Evolutionary conservation across 1,140 invertebrate species (phyloP).

Genomic region (Sipha flava): DNA sequence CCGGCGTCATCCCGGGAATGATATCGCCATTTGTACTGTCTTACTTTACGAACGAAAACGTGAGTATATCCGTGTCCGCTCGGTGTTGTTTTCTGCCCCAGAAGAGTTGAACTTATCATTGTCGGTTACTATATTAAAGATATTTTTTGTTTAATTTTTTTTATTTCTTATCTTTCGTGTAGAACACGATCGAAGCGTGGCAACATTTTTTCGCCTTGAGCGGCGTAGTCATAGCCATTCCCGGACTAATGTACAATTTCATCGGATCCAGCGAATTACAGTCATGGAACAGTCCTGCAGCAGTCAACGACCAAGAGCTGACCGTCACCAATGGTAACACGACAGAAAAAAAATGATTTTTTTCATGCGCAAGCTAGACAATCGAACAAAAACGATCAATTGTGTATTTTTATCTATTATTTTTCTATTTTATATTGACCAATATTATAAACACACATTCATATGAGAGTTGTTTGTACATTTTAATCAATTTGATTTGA

Average conservation of each 20-base stretch:
- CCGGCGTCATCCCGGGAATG: slow-evolving; percentile 47
- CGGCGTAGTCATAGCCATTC: slow-evolving; percentile 47
- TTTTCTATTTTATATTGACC: no score
- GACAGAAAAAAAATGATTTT: not conserved
- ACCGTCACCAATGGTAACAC: not conserved
- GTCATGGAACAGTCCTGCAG: slow-evolving; percentile 49
- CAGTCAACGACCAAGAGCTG: not conserved
- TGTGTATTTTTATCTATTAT: not conserved
- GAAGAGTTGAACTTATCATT: no score
- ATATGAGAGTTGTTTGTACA: not conserved
- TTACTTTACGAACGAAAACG: slow-evolving; percentile 5
- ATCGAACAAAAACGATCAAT: not conserved
- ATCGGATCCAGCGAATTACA: slow-evolving; percentile 55
- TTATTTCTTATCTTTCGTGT: no score
- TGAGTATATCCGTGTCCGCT: not conserved
- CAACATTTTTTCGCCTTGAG: slow-evolving; percentile 56
- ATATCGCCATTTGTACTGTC: not conserved
- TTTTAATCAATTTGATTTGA: no score
- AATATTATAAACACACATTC: not conserved
- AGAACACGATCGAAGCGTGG: slow-evolving; percentile 61
- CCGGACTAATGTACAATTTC: slow-evolving; percentile 49
- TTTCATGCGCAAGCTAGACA: not conserved
- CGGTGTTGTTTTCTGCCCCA: no score
- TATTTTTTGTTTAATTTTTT: no score
- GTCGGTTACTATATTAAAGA: no score